Conservation (phyloP, 2,113 vertebrate genomes). For the Setophaga petechia region DNA sequence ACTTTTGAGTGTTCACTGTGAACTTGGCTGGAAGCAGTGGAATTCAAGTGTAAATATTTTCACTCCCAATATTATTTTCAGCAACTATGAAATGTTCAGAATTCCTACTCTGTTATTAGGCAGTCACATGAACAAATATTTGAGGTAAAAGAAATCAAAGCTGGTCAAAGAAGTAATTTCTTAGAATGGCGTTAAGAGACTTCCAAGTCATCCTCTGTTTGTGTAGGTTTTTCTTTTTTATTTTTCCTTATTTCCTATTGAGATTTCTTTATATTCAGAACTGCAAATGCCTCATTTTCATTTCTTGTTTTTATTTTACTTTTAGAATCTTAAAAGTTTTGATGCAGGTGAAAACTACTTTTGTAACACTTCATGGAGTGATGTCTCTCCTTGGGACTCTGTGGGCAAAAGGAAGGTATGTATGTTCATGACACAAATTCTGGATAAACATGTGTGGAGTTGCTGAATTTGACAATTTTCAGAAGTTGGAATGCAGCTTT, state of each 20-base stretch:
- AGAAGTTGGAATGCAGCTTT: neutral
- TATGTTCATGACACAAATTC: neutral
- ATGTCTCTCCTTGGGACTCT: conserved; percentile 80
- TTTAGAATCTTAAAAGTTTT: conserved; percentile 76
- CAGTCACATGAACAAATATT: neutral
- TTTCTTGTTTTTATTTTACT: conserved; percentile 5
- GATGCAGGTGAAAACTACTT: conserved; percentile 82
- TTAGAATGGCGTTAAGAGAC: neutral
- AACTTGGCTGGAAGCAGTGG: neutral
- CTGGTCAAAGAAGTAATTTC: neutral
- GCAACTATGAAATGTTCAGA: neutral
- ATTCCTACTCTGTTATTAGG: neutral
- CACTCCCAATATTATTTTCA: neutral
- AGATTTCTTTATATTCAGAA: neutral
- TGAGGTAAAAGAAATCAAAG: neutral
- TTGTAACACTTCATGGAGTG: conserved; percentile 80
- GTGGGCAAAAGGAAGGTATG: conserved; percentile 78
- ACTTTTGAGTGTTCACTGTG: neutral
- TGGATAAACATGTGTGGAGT: accelerated
- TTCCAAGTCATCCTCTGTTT: neutral
- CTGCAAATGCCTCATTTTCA: neutral
- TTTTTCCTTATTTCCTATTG: neutral
- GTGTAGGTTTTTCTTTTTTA: neutral
- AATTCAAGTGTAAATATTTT: neutral
- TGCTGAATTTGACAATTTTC: neutral